phyloP scores from a whole-genome alignment of 2,113 vertebrate genomes.

The Esox niger region DNA sequence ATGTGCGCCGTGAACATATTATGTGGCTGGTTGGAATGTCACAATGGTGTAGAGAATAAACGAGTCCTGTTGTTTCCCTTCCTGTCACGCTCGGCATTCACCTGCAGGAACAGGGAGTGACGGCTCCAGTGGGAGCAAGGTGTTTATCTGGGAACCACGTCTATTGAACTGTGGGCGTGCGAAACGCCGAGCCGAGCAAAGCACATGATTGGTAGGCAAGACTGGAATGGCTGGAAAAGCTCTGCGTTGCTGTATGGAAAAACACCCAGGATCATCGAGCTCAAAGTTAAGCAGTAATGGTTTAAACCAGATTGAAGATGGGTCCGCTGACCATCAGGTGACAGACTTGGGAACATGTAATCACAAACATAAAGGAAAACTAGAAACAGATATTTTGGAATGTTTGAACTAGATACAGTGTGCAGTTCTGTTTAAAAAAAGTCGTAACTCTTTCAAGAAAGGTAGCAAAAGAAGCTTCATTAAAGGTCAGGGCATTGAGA shows the following conservation, averaged over 20 bases:
- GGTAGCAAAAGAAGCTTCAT: neutral
- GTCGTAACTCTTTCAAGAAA: neutral
- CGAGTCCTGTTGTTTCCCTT: conserved; percentile 18
- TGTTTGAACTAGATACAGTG: no score
- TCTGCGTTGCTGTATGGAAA: no score
- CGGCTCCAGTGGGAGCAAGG: conserved; percentile 46
- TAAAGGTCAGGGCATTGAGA: neutral
- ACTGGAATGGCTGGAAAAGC: conserved; percentile 4
- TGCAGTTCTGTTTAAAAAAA: no score
- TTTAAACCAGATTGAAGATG: no score
- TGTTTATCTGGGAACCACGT: conserved; percentile 51
- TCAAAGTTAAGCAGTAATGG: no score
- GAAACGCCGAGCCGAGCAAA: conserved; percentile 23
- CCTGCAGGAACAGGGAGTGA: conserved; percentile 60
- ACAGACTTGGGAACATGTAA: conserved; percentile 1
- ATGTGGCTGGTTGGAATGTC: conserved; percentile 28
- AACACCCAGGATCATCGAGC: no score
- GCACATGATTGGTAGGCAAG: conserved; percentile 26
- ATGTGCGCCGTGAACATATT: neutral
- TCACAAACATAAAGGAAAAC: no score
- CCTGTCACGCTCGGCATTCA: conserved; percentile 44
- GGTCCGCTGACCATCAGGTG: no score
- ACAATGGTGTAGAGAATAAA: conserved; percentile 38
- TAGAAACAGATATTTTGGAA: no score
- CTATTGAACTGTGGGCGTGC: conserved; percentile 27